These are phyloP conservation scores for Myotis planiceps DNA, from an alignment of 2,797 vertebrate species.

Conservation along the genomic window DNA sequence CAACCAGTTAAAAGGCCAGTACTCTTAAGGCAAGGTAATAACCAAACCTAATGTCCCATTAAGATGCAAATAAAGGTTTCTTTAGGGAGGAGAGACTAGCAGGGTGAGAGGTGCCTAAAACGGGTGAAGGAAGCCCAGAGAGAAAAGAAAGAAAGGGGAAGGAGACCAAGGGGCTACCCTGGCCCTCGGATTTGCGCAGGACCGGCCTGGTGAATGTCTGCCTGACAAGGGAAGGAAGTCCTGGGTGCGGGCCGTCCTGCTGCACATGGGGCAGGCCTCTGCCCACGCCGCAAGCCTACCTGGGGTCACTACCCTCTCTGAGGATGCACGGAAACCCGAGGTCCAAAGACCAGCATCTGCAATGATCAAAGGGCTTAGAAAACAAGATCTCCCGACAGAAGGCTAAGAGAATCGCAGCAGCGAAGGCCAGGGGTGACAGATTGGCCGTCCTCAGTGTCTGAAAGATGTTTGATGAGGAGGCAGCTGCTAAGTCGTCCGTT, in stretches of 20 bases:
- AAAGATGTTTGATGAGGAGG: conserved; percentile 9
- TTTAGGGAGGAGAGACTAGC: background rate
- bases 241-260: background rate
- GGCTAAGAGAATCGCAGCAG: background rate
- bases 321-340: background rate
- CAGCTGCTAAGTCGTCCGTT: conserved; percentile 17
- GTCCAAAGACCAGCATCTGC: background rate
- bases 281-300: background rate
- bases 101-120: background rate
- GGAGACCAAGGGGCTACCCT: background rate
- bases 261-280: background rate
- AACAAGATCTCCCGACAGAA: background rate
- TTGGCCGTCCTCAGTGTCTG: conserved; percentile 11
- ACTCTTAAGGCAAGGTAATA: background rate
- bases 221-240: background rate
- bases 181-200: background rate
- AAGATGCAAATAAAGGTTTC: background rate
- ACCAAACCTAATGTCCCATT: background rate
- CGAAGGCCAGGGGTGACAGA: background rate
- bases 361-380: conserved; percentile 31
- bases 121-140: background rate
- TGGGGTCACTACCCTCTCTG: background rate
- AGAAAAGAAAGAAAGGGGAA: background rate
- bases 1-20: background rate
- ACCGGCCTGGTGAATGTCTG: background rate